phyloP scores from a whole-genome alignment of 64 coral and sea anemone genomes.

The Porites lutea region DNA sequence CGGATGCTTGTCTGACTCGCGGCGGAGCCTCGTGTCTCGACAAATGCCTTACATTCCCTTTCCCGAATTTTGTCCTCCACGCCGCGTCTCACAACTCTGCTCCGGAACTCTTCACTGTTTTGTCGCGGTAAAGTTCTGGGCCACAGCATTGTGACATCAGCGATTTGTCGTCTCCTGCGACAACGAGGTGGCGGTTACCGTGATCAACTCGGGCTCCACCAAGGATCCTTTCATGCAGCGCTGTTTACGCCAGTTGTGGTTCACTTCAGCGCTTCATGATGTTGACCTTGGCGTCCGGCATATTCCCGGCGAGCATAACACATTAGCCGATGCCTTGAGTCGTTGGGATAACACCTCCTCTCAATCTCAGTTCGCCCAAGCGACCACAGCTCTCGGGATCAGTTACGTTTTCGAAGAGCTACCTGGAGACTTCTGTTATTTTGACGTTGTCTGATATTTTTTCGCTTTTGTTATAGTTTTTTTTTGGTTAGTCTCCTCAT shows the following conservation, averaged over 20 bases:
- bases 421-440: no score
- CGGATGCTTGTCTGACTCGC: no score
- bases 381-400: no score
- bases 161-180: not conserved
- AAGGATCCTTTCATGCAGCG: conserved; percentile 19
- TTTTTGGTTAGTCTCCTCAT: no score
- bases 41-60: not conserved
- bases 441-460: no score
- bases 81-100: conserved; percentile 8
- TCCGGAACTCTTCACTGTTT: conserved; percentile 18
- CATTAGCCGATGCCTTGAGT: not conserved
- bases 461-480: no score
- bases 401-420: no score
- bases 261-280: not conserved
- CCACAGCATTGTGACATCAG: not conserved
- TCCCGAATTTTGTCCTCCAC: not conserved
- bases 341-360: not conserved
- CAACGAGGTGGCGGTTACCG: not conserved
- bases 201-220: not conserved
- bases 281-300: not conserved
- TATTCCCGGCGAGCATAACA: not conserved
- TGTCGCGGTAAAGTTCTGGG: conserved; percentile 20
- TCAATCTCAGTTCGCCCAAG: no score
- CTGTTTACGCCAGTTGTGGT: conserved; percentile 17
- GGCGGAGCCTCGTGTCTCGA: no score